A percentile compares a stretch with the other conserved stretches of the same genome.
These are phyloP conservation scores for Cinclus mexicanus DNA, from an alignment of 2,113 vertebrate genomes.

Conservation along the genomic window DNA sequence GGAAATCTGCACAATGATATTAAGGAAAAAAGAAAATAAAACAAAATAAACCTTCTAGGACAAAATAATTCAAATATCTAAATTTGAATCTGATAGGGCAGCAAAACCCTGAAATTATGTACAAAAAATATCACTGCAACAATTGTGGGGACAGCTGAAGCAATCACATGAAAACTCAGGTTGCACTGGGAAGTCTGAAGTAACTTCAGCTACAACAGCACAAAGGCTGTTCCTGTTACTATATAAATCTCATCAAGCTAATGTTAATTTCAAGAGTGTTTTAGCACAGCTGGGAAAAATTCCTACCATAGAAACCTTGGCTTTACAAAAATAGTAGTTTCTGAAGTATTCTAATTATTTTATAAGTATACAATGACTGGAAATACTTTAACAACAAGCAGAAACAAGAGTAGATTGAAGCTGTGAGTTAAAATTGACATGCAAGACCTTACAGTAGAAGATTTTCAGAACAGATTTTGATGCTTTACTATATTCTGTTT, in stretches of 20 bases:
- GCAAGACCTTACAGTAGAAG: background rate
- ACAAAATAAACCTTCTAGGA: background rate
- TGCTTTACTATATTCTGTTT: background rate
- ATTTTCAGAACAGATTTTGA: background rate
- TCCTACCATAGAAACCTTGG: conserved; percentile 18
- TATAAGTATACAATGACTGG: conserved; percentile 47
- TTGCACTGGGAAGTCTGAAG: background rate
- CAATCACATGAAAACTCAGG: background rate
- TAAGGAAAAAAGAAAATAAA: background rate
- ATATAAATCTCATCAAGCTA: conserved; percentile 22
- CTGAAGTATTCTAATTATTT: conserved; percentile 60
- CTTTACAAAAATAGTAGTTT: conserved; percentile 5
- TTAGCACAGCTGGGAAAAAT: conserved; percentile 57
- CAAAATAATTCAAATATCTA: background rate
- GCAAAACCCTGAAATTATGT: background rate
- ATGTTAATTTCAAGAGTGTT: conserved; percentile 54
- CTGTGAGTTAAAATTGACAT: conserved; percentile 13
- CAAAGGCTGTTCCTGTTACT: background rate
- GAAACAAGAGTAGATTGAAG: conserved; percentile 30
- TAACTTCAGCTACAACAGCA: background rate
- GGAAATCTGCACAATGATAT: background rate
- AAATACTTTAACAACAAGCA: conserved; percentile 52
- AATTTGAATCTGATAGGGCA: background rate
- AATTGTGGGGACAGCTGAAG: background rate
- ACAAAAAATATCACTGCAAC: background rate